Evolutionary conservation across 2,797 vertebrate species (phyloP), one percentile per base, ranked within the genome.

Genomic region (Atherinosoma microstoma): DNA sequence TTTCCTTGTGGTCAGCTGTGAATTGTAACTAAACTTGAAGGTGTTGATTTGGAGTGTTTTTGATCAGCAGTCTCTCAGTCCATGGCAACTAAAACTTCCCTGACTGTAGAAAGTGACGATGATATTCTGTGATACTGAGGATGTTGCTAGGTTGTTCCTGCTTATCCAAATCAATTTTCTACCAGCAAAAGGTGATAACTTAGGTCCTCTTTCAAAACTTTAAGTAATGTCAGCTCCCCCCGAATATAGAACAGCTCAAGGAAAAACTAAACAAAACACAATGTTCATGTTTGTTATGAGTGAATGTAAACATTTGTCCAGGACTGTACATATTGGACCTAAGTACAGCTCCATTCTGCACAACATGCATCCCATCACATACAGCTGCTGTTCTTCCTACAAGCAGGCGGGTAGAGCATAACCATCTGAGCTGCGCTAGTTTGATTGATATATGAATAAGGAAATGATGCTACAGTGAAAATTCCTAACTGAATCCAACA

Each of bases 391-490:
- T 40, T 10, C 56, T 53, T 49, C 35, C 36, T 68, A 24, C 27
- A 59, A 57, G 51, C 76, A 70, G 56, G 49, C 77, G 79, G 80
- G 61, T 79, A 53, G 54, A 71, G 36, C 38, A 36, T 1, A 32
- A 64, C 58, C 65, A 64, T 58, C 64, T 49, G 36, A 30, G 42
- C 61, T 30, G 22, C 58, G 54, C 51, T 66, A 35, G 38, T 49
- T 78, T 35, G 2, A 18, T 32, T 6, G 1, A 35, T 61, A 42
- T 24, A 13, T 12, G 56, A 56, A 38, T n/a, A 51, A 32, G 58
- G 35, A 51, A 7, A 66, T 22, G 47, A 70, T 11, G 32, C 40
- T 30, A 10, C n/a, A 64, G 20, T 11, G 42, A 73, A 79, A 81
- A 72, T 82, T 84, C 42, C 58, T 35, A 57, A 47, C 16, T 27